A percentile compares a stretch with the other conserved stretches of the same genome.
phyloP scores from a whole-genome alignment of 2,797 vertebrate species.

The Aldrovandia affinis region DNA sequence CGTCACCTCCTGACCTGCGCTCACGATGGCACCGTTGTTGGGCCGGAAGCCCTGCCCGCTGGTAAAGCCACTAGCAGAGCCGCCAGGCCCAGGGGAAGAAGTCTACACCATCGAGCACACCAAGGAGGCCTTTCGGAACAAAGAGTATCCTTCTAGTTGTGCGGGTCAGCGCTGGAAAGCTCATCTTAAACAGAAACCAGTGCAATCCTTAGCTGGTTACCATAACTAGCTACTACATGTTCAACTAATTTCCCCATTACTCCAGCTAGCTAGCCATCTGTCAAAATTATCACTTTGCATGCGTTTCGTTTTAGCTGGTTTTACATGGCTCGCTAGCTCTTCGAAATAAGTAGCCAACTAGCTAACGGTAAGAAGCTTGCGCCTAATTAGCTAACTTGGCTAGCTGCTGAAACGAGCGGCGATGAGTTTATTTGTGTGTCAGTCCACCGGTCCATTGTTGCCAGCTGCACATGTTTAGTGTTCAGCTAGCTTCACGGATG shows the following conservation, averaged over 20 bases:
- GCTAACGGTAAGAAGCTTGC: background rate
- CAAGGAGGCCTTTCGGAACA: conserved; percentile 95
- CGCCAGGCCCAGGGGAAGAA: conserved; percentile 80
- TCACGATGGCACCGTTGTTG: conserved; percentile 90
- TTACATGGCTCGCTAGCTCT: background rate
- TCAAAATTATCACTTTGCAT: too few species aligned
- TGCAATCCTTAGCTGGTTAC: background rate
- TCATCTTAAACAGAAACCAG: too few species aligned
- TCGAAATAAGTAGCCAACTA: background rate
- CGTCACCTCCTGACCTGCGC: conserved; percentile 51
- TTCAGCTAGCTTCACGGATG: background rate
- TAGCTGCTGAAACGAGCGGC: background rate
- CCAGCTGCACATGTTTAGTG: background rate
- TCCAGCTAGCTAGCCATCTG: too few species aligned
- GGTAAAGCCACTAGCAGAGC: conserved; percentile 82
- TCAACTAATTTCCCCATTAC: background rate
- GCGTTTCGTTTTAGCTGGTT: too few species aligned
- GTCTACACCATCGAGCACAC: conserved; percentile 89
- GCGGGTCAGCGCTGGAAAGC: background rate
- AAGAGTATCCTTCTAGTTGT: conserved; percentile 87
- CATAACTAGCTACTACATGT: background rate
- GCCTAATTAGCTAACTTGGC: background rate
- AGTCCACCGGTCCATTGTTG: background rate
- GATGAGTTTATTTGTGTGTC: background rate
- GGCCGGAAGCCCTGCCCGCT: conserved; percentile 96